Conservation (phyloP, 2,888 invertebrate species). For the Cynaeus angustus region DNA sequence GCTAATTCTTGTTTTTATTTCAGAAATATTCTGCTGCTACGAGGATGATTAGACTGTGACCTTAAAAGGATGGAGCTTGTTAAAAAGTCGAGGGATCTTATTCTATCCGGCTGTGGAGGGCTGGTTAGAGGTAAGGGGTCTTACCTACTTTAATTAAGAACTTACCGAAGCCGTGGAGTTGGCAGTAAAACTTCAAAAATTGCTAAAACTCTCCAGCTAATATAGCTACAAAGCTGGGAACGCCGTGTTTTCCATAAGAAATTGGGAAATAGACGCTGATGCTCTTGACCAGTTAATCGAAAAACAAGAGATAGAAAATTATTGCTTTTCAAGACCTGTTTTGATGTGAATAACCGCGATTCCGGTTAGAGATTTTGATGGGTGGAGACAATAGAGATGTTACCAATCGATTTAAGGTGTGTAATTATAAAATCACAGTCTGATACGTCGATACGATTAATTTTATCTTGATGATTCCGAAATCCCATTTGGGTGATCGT, state of each 20-base stretch:
- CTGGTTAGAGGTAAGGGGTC: constrained; percentile 34
- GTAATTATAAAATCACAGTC: constrained; percentile 12
- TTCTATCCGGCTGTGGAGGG: constrained; percentile 27
- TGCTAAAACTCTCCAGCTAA: constrained; percentile 48
- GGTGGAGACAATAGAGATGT: no score
- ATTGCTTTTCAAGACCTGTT: no score
- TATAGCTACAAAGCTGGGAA: constrained; percentile 37
- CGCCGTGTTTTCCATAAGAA: constrained; percentile 19
- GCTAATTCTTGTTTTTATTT: constrained; percentile 38
- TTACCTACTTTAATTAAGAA: constrained; percentile 61
- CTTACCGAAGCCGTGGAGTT: constrained; percentile 56
- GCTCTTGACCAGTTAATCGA: no score
- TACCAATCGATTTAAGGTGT: no score
- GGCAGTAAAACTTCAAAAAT: constrained; percentile 59
- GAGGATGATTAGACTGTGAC: constrained; percentile 36
- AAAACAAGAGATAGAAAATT: no score
- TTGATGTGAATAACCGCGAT: background rate
- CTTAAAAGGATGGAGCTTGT: constrained; percentile 26
- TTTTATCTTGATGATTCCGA: background rate
- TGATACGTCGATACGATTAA: background rate
- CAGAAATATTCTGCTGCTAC: constrained; percentile 27
- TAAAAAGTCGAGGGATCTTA: constrained; percentile 41
- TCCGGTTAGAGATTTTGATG: no score
- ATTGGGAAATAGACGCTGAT: constrained; percentile 22
- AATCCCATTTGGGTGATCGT: no score